These are phyloP conservation scores for Poeciliopsis turrubarensis DNA, from an alignment of 2,113 vertebrate species.

Conservation along the genomic window DNA sequence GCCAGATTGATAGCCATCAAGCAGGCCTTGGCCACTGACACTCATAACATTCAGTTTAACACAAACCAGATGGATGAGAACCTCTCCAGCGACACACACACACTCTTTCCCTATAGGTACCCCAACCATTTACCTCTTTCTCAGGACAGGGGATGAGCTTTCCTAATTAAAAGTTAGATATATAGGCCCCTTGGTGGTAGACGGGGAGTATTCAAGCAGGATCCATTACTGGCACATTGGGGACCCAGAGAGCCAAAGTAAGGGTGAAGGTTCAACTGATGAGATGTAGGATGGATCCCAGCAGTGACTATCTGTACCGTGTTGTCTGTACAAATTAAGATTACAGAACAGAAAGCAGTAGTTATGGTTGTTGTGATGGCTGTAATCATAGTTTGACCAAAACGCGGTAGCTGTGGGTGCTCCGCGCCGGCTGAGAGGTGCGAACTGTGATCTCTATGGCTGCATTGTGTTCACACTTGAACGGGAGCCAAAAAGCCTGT, in stretches of 20 bases:
- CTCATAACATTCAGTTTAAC: constrained; percentile 80
- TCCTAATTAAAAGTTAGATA: constrained; percentile 80
- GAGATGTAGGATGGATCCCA: neutral
- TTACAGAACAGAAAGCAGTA: constrained; percentile 16
- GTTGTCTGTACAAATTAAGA: constrained; percentile 37
- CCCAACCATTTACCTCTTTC: constrained; percentile 22
- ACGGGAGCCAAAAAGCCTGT: constrained; percentile 70
- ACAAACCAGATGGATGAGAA: constrained; percentile 75
- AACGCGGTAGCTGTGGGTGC: constrained; percentile 56
- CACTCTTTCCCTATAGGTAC: constrained; percentile 8
- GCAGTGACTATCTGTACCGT: constrained; percentile 6
- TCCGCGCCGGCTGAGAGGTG: constrained; percentile 62
- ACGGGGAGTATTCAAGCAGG: constrained; percentile 42
- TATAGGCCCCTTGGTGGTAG: constrained; percentile 55
- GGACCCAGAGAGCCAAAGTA: constrained; percentile 54
- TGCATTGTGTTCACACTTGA: constrained; percentile 82
- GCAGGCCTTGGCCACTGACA: constrained; percentile 69
- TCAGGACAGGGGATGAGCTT: constrained; percentile 67
- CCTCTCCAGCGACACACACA: constrained; percentile 49
- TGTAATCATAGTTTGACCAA: constrained; percentile 21
- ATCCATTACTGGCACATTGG: constrained; percentile 66
- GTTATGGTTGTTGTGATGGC: constrained; percentile 5
- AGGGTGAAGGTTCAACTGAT: constrained; percentile 58
- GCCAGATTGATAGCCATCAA: constrained; percentile 79
- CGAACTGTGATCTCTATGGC: constrained; percentile 74